A percentile compares a stretch with the other conserved stretches of the same genome.
phyloP scores from a whole-genome alignment of 1,140 invertebrate genomes.

The Heliconius himera region DNA sequence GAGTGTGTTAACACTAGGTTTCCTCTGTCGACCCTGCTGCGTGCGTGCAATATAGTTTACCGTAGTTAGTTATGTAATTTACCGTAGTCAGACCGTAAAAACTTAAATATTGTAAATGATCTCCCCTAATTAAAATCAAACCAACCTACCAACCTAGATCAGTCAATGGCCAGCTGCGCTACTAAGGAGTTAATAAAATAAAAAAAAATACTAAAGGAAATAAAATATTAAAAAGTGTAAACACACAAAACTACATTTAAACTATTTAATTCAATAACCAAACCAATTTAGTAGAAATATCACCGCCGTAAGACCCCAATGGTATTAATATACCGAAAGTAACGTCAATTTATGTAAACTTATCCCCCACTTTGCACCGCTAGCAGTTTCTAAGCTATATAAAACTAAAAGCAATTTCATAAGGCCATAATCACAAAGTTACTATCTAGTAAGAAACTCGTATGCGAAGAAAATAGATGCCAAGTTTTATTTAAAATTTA shows the following conservation, averaged over 20 bases:
- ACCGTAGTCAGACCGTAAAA: too few species aligned
- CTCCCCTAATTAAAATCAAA: too few species aligned
- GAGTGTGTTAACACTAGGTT: too few species aligned
- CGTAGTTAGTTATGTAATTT: too few species aligned
- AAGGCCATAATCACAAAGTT: slow-evolving; percentile 45
- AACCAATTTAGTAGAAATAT: neutral
- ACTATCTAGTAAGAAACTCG: slow-evolving; percentile 31
- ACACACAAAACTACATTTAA: neutral
- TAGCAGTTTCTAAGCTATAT: slow-evolving; percentile 40
- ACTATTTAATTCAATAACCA: slow-evolving; percentile 8
- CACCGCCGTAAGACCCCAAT: slow-evolving; percentile 20
- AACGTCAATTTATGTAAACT: slow-evolving; percentile 37
- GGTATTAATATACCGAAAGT: slow-evolving; percentile 29
- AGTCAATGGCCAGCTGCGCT: too few species aligned
- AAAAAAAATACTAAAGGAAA: too few species aligned
- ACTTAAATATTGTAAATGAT: too few species aligned
- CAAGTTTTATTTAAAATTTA: slow-evolving; percentile 34
- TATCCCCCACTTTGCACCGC: slow-evolving; percentile 33
- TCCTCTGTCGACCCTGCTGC: too few species aligned
- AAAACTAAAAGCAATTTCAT: slow-evolving; percentile 48
- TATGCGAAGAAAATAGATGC: slow-evolving; percentile 36
- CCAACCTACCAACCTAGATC: too few species aligned
- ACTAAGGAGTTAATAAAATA: too few species aligned
- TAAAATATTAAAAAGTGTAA: neutral
- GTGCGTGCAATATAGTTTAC: too few species aligned